Evolutionary conservation across 2,113 vertebrate species (phyloP), one percentile per base, ranked within the genome.

Genomic region (Antechinus stuartii): DNA sequence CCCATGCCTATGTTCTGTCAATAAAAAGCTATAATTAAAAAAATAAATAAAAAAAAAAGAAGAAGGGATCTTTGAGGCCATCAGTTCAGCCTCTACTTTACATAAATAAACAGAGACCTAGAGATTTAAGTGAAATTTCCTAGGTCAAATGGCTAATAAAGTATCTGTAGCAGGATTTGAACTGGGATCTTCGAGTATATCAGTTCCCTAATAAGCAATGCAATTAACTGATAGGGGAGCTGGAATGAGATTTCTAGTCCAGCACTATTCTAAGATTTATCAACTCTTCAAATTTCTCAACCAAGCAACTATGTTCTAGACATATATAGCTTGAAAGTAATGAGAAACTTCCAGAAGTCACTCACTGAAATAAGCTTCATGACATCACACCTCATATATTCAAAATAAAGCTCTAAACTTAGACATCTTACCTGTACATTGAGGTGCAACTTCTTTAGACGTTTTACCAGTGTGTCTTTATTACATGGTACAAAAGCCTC

Each of bases 401-500:
- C 68, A 84, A 84, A 19, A 84, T 84, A 84, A 84, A 42, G 30
- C 14, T 68, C 90, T 68, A 35, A 76, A 84, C n/a, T 84, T 42
- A 35, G 16, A 35, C 30, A 84, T 90, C 61, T 96, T 98, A 99
- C 99, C 99, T 99, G 99, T 30, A 99, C 99, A 89, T 99, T 99
- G 98, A 99, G 99, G 97, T 99, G 99, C 54, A 99, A 98, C 98
- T 99, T 99, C 98, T 99, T 99, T n/a, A 99, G 98, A 76, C 99
- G 99, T 98, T 99, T 99, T 94, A 99, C 99, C 98, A 99, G 98
- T 30, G 99, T 99, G 96, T 99, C 99, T 98, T 99, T 99, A 98
- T 99, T 99, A 98, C 99, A 99, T 30, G 99, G 99, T 96, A 99
- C 99, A 35, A 99, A 99, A 97, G 99, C 99, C 98, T 99, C 99